These are phyloP conservation scores for Holothuria leucospilota DNA, from an alignment of 53 echinoderm and acorn worm genomes.

Conservation along the genomic window DNA sequence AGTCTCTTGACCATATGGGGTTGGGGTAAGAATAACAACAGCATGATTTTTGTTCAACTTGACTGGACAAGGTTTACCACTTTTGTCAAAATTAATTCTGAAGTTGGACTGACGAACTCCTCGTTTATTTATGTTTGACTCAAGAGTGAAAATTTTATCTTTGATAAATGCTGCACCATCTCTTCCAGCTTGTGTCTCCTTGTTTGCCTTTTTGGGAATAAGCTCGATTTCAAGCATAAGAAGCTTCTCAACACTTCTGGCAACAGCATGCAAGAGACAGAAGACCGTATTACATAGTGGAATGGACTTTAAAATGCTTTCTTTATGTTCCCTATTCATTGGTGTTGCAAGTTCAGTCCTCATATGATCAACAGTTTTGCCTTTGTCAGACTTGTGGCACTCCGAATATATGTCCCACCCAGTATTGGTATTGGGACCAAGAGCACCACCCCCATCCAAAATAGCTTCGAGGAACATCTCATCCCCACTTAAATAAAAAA, in stretches of 20 bases:
- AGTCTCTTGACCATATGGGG: neutral
- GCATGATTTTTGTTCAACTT: constrained; percentile 36
- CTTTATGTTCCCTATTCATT: constrained; percentile 31
- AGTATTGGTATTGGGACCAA: constrained; percentile 57
- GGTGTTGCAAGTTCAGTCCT: constrained; percentile 39
- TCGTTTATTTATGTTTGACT: constrained; percentile 16
- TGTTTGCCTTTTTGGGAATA: constrained; percentile 33
- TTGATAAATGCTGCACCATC: neutral
- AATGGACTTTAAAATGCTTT: neutral
- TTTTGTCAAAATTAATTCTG: neutral
- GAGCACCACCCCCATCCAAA: constrained; percentile 65
- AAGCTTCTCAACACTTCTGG: constrained; percentile 67
- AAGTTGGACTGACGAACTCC: neutral
- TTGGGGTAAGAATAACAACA: neutral
- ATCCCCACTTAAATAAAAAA: constrained; percentile 67
- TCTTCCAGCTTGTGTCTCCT: neutral
- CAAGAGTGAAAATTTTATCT: neutral
- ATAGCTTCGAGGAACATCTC: constrained; percentile 73
- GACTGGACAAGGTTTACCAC: neutral
- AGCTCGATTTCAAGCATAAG: constrained; percentile 62
- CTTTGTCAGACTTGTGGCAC: constrained; percentile 46
- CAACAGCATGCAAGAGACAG: constrained; percentile 9
- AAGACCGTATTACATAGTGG: neutral
- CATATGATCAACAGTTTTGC: constrained; percentile 24
- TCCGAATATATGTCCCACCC: constrained; percentile 80